These are phyloP conservation scores for Eleutherodactylus coqui DNA, from an alignment of 2,797 vertebrate species.

Conservation along the genomic window DNA sequence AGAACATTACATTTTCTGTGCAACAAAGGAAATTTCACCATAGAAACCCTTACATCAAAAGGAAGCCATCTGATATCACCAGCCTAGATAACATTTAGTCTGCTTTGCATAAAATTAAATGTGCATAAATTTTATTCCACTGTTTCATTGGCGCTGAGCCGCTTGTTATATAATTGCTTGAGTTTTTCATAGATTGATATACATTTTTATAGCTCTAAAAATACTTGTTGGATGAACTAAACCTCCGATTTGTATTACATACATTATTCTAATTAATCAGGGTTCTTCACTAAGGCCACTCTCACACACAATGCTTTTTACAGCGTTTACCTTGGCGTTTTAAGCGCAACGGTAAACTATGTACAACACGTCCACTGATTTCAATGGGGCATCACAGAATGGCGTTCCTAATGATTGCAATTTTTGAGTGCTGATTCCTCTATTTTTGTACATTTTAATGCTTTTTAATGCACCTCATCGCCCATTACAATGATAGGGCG, in stretches of 20 bases:
- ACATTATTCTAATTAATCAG: background rate
- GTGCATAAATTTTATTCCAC: background rate
- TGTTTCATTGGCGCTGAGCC: background rate
- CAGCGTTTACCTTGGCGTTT: no score
- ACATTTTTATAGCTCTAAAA: background rate
- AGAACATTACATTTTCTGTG: conserved; percentile 27
- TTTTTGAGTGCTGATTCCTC: no score
- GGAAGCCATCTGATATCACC: conserved; percentile 14
- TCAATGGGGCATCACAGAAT: no score
- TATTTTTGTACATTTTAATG: no score
- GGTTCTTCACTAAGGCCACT: no score
- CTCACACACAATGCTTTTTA: no score
- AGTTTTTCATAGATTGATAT: background rate
- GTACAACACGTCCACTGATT: no score
- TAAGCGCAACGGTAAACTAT: no score
- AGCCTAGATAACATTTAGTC: conserved; percentile 23
- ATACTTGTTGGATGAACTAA: background rate
- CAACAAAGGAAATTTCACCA: conserved; percentile 29
- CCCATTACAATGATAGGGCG: no score
- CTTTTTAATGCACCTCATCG: no score
- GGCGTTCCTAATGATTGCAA: no score
- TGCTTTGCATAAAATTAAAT: conserved; percentile 18
- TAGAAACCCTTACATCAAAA: conserved; percentile 43
- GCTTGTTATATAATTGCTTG: background rate
- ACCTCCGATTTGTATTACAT: no score